Percentiles rank a stretch among this genome's conserved stretches.
Conservation (phyloP, 2,797 vertebrate species). For the Semaprochilodus insignis region DNA sequence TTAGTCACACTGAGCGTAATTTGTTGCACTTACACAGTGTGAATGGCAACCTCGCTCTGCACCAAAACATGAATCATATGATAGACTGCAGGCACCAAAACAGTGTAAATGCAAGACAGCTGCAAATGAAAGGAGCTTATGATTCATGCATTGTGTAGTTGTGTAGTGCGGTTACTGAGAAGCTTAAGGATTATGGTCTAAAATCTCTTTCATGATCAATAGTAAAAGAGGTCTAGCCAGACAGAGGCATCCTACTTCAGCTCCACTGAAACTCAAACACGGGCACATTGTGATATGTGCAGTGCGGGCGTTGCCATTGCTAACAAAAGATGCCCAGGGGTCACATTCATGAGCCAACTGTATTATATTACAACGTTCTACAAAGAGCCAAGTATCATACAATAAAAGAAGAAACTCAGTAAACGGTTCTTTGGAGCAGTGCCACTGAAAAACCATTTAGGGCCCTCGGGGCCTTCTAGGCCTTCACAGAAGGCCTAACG, state of each 20-base stretch:
- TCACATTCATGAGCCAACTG: neutral
- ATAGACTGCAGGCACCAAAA: neutral
- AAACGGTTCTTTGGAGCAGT: too few relatives aligned
- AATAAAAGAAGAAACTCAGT: neutral
- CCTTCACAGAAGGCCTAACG: too few relatives aligned
- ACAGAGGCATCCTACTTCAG: neutral
- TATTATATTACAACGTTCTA: neutral
- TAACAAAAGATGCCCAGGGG: conserved; percentile 28
- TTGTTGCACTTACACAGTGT: neutral
- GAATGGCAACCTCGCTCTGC: neutral
- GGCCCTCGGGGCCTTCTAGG: too few relatives aligned
- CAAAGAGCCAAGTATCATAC: neutral
- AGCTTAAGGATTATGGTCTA: neutral
- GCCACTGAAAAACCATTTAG: too few relatives aligned
- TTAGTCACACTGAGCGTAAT: neutral
- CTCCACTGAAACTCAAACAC: conserved; percentile 8
- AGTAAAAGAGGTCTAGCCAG: neutral
- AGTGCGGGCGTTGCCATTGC: conserved; percentile 5
- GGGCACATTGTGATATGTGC: conserved; percentile 10
- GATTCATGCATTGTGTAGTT: neutral
- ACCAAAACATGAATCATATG: neutral
- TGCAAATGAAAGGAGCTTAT: neutral
- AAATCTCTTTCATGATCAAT: neutral
- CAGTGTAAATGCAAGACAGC: neutral
- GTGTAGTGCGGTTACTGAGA: neutral